Base-by-base conservation (phyloP, 2,797 vertebrate genomes). In the Anabas testudineus region DNA sequence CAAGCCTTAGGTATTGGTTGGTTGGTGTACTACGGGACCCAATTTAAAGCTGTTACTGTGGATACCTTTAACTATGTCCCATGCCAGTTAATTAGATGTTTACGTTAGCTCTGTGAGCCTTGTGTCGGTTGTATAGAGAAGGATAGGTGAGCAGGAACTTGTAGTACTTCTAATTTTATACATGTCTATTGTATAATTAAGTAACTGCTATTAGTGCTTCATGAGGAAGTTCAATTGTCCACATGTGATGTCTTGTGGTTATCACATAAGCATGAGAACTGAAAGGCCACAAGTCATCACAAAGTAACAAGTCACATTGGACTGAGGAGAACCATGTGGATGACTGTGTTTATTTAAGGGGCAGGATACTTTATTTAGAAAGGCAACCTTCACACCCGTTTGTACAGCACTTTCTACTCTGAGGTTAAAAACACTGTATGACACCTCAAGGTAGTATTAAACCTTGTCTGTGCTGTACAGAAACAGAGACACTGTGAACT, bases 21-120 rank as follows among this genome's bases (percentile, higher is more conserved):
- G 5, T 48, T 21, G 3, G n/a, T 54, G 53, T 56, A 39, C 62
- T 28, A 12, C 0, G 59, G 22, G 48, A 60, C 13, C 2, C 8
- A 43, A 41, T 55, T 60, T 65, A 53, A 19, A 55, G 14, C 8
- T n/a, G 19, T 26, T 39, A 52, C 26, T 76, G 16, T 66, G 54
- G 55, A 54, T 32, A 49, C 57, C 2, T 65, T 49, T 41, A 41
- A 42, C 30, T 42, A 22, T 14, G 21, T 51, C 51, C 28, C 12
- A 2, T 67, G 48, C n/a, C 19, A 46, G 32, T 65, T 60, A 60
- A 42, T 75, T 51, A 67, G 26, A 68, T 12, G 8, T 52, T 46
- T 7, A 62, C 8, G 22, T 37, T 52, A 10, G 19, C 43, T 54
- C 28, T 60, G 24, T 47, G 7, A 10, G 48, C 16, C 0, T 5